Conservation (phyloP, 2,797 vertebrate genomes). For the Danio kyathit region DNA sequence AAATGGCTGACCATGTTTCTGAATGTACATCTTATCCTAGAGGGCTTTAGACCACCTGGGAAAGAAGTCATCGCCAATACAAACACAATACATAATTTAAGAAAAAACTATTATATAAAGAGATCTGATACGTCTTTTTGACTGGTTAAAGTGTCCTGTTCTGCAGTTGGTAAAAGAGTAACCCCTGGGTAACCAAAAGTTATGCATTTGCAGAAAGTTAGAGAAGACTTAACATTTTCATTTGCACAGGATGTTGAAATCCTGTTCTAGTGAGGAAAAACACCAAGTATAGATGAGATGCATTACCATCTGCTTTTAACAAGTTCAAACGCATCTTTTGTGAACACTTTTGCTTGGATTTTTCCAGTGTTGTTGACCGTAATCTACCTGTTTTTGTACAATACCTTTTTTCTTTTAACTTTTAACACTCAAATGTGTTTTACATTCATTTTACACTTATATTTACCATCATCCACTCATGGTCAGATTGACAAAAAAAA, state of each 20-base stretch:
- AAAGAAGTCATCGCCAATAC: background rate
- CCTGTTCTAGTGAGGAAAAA: too few relatives aligned
- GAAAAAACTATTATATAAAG: background rate
- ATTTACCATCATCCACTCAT: too few relatives aligned
- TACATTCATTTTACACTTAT: too few relatives aligned
- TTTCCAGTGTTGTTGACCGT: too few relatives aligned
- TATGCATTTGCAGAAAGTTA: background rate
- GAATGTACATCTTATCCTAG: background rate
- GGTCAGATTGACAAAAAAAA: too few relatives aligned
- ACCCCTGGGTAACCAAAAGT: background rate
- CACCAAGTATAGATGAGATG: too few relatives aligned
- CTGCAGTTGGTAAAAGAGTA: background rate
- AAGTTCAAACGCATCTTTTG: too few relatives aligned
- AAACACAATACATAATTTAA: background rate
- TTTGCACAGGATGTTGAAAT: background rate
- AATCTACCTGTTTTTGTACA: too few relatives aligned
- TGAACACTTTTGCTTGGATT: too few relatives aligned
- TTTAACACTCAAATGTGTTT: too few relatives aligned
- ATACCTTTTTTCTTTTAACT: too few relatives aligned
- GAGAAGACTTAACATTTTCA: background rate
- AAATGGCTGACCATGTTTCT: background rate
- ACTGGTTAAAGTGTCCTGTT: background rate
- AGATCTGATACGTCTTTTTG: background rate
- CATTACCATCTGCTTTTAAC: too few relatives aligned
- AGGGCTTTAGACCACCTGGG: background rate